Evolutionary conservation across 2,797 vertebrate genomes (phyloP), one percentile per base, ranked within the genome.

Genomic region (Margarornis squamiger): DNA sequence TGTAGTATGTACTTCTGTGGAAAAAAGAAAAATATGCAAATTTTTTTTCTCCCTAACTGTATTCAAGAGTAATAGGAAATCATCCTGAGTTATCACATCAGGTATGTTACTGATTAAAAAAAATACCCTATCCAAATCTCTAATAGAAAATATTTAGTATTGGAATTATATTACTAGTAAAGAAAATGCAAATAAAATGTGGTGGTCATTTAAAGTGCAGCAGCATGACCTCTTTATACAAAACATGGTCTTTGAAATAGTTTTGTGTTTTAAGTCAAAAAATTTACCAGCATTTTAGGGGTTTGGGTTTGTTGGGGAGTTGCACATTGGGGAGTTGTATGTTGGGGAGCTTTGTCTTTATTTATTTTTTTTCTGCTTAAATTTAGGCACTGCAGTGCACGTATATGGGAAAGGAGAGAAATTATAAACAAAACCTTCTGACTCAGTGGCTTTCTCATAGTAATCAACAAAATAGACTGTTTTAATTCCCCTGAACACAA

Each of bases 301-400:
- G 10, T 23, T 43, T 19, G 12, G 6, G 0, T 0, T 2, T 22
- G 4, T 7, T 27, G 9, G 20, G 19, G 9, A 22, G 29, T 17
- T 63, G 18, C 24, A 49, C 46, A 2, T 15, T 12, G 9, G 14
- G 19, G 19, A n/a, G 39, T 17, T 63, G 18, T 29, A 49, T 52
- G 2, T 18, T 75, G 30, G 22, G 0, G 2, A 5, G 13, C 6
- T 26, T 66, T 61, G 5, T 4, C 45, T 54, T 68, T 27, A 10
- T 54, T 78, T 58, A 17, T 2, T 20, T 24, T 14, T 23, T 8
- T 12, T 26, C 29, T 38, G 36, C 49, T 67, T 22, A 29, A 16
- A 39, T 55, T 48, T 71, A 78, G 32, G 24, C 2, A 7, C 12
- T 58, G 24, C 17, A 61, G 6, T 46, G 22, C 38, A 75, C 7